Base-by-base conservation (phyloP, 2,113 vertebrate genomes). In the Gavia stellata region DNA sequence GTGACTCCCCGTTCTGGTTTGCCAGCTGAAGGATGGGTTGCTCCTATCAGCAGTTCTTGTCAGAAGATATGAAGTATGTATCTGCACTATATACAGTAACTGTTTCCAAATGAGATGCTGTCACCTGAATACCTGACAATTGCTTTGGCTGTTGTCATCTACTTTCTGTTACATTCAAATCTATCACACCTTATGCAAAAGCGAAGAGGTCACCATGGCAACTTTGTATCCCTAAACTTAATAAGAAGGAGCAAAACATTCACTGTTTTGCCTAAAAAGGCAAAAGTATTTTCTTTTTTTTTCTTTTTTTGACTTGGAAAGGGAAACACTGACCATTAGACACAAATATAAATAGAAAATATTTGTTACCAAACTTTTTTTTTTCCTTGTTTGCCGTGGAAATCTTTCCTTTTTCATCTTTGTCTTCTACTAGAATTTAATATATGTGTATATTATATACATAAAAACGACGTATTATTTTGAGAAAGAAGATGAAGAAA, bases 101-200 rank as follows among this genome's bases (percentile, higher is more conserved):
- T 75, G 47, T 72, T 96, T 96, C 91, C 74, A 97, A 96, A 94
- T 96, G 74, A 96, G 79, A 49, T 12, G 7, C 21, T 78, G 25
- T 96, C 90, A 88, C 90, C 86, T 79, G 67, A 72, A 52, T 77
- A 70, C 53, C 55, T 88, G 93, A 92, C 92, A 93, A 91, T 72
- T 90, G 78, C 81, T 86, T 95, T 91, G 49, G 36, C 49, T 96
- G 66, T 95, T 96, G 82, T 75, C 58, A 90, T 91, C 88, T 86
- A n/a, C 50, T 56, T 23, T 66, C 49, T 70, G 14, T 50, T 79
- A 40, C 73, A 80, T 90, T 94, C 56, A 95, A 91, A 96, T 94
- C 53, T 67, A 56, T 90, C 87, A 70, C 45, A 80, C 15, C 71
- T 86, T 45, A 72, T 94, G 81, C 36, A 90, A 84, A 95, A 97